Base-by-base conservation (phyloP, 2,797 vertebrate genomes). In the Anguilla megastoma region DNA sequence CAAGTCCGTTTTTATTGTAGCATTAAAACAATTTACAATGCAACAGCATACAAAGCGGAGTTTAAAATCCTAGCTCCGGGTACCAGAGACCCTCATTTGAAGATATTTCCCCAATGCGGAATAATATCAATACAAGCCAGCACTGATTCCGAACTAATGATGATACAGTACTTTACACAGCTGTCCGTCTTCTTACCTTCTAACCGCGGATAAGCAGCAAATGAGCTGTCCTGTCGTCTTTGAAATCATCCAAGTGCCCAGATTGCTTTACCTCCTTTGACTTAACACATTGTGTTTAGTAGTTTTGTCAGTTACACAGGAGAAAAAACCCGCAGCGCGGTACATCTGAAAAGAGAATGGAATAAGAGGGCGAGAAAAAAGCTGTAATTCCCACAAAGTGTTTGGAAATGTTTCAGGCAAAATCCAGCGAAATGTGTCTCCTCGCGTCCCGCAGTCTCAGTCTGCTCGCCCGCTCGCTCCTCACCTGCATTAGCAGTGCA, bases 401-500 rank as follows among this genome's bases (percentile, higher is more conserved):
- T 86, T 80, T 48, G 60, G 88, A 88, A 89, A 88, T 82, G 63
- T 88, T 60, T 87, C 92, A 84, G 90, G 91, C 74, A 88, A 91
- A 89, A 90, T 91, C 90, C 89, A 85, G 87, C 82, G 60, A 50
- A 80, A 90, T 88, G 92, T 93, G 92, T 91, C 92, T 93, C 89
- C 36, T 89, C 91, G 91, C 90, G 91, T 93, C 91, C 93, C 91
- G 93, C 95, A 94, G 93, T 94, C 95, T 96, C 97, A 96, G 95
- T 95, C 93, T 48, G 79, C 45, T 24, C 92, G 95, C 94, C 94
- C 93, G 94, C 94, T 95, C 94, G 93, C 85, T 93, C 95, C 95
- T 96, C 96, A 98, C 97, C 97, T 98, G 97, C 98, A 97, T 97
- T 95, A 95, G 96, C 97, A 95, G 96, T 95, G 97, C 97, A 94